These are phyloP conservation scores for Lepidochitona cinerea DNA, from an alignment of 2,888 invertebrate species.

Conservation along the genomic window DNA sequence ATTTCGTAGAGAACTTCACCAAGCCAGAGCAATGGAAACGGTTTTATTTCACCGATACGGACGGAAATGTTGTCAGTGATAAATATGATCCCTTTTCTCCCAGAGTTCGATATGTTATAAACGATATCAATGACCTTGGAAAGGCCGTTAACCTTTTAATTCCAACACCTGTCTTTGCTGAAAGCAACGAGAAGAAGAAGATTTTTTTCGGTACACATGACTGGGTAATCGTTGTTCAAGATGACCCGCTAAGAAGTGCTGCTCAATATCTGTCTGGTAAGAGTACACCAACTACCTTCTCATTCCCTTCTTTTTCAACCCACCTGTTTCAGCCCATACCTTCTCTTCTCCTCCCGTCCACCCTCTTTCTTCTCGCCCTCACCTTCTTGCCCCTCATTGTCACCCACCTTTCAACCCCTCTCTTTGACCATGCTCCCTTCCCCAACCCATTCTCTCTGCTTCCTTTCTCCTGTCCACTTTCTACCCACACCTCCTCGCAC, in stretches of 20 bases:
- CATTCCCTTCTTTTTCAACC: too few relatives aligned
- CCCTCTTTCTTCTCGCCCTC: too few relatives aligned
- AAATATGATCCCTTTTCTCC: neutral
- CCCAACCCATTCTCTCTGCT: too few relatives aligned
- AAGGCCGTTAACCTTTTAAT: neutral
- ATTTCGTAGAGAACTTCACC: slow-evolving; percentile 55
- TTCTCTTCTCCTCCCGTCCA: too few relatives aligned
- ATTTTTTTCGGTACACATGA: slow-evolving; percentile 2
- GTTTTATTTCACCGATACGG: neutral
- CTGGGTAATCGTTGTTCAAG: slow-evolving; percentile 1
- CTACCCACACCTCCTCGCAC: too few relatives aligned
- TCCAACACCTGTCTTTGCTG: neutral
- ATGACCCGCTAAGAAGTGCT: neutral
- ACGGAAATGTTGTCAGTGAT: neutral
- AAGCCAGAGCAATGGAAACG: slow-evolving; percentile 32
- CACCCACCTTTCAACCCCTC: too few relatives aligned
- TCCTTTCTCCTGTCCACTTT: too few relatives aligned
- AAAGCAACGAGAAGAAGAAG: neutral
- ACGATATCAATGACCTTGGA: neutral
- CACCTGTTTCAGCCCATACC: too few relatives aligned
- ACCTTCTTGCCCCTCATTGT: too few relatives aligned
- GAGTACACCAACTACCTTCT: too few relatives aligned
- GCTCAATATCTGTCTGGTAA: neutral
- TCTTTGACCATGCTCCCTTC: too few relatives aligned
- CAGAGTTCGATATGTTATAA: neutral